phyloP scores from a whole-genome alignment of 2,888 invertebrate species.

The Lordiphosa andalusiaca region DNA sequence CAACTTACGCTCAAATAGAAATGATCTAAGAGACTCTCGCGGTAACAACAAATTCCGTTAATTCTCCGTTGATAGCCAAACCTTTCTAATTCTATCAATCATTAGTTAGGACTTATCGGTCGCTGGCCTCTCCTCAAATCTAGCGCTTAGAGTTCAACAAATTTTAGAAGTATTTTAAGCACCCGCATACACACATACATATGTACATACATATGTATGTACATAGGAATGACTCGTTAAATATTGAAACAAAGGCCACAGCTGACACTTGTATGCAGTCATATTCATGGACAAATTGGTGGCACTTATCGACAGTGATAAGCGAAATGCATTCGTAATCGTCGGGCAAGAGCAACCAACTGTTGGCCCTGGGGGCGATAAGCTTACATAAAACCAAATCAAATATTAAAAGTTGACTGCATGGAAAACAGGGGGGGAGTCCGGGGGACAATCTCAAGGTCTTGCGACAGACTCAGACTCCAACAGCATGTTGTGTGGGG shows the following conservation, averaged over 20 bases:
- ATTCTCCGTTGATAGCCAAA: slow-evolving; percentile 7
- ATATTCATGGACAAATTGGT: slow-evolving; percentile 24
- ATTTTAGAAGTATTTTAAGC: too few relatives aligned
- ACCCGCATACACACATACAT: slow-evolving; percentile 13
- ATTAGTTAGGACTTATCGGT: slow-evolving; percentile 26
- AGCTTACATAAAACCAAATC: slow-evolving; percentile 2
- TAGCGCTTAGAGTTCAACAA: slow-evolving; percentile 1
- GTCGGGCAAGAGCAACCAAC: slow-evolving; percentile 12
- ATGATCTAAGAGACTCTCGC: slow-evolving; percentile 21
- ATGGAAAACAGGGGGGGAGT: slow-evolving; percentile 8
- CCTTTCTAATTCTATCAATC: slow-evolving; percentile 3
- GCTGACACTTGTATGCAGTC: slow-evolving; percentile 23
- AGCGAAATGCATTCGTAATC: slow-evolving; percentile 40
- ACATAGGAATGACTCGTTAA: slow-evolving; percentile 19
- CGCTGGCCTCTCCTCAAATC: slow-evolving; percentile 14
- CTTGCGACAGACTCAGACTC: slow-evolving; percentile 40
- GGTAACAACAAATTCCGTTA: slow-evolving; percentile 1
- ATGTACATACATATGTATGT: slow-evolving; percentile 3
- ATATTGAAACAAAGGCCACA: slow-evolving; percentile 39
- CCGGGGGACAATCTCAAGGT: slow-evolving; percentile 49
- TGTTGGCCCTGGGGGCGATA: slow-evolving; percentile 20
- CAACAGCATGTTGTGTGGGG: slow-evolving; percentile 59
- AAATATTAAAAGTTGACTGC: not conserved
- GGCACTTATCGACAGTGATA: slow-evolving; percentile 37
- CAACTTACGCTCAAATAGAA: slow-evolving; percentile 4